Base-by-base conservation (phyloP, 2,888 invertebrate genomes). In the Nudaria mundana region DNA sequence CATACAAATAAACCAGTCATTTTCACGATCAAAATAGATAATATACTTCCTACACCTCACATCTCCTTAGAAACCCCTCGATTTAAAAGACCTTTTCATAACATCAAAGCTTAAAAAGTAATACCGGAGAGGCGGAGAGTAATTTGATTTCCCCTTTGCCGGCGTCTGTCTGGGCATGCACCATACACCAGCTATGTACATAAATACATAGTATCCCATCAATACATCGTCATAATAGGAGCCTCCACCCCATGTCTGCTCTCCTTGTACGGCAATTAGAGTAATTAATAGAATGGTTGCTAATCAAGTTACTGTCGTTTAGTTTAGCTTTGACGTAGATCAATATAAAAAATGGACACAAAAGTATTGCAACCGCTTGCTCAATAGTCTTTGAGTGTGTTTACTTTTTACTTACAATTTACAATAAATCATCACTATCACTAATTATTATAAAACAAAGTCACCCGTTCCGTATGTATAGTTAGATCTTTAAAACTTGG, bases 121-220 rank as follows among this genome's bases (percentile, higher is more conserved):
- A 42, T 44, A 52, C 34, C 33, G 33, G 40, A n/a, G 36, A 8
- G 40, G 32, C 33, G 33, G 40, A n/a, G 36, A 8, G 40, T 46
- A 48, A 57, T 62, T 54, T 46, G 51, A 57, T 55, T 52, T 62
- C 63, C 59, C 59, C 58, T 48, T 47, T 41, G 48, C 65, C 43
- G 47, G 30, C 53, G 45, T 56, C 60, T 48, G 60, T 48, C 57
- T 56, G 48, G 44, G 48, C 37, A 50, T 45, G 49, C 37, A 39
- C 40, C 30, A 12, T 37, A 42, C 41, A 41, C 22, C 10, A 11
- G 4, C 14, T 23, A 16, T 26, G 20, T n/a, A 5, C 20, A 5
- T 20, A 18, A n/a, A 33, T 37, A 37, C 33, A 34, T 22, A 34
- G 25, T 31, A 18, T 31, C 36, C 35, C 34, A 42, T 48, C 44